Evolutionary conservation across 2,113 vertebrate genomes (phyloP).

Genomic region (Callospermophilus lateralis): DNA sequence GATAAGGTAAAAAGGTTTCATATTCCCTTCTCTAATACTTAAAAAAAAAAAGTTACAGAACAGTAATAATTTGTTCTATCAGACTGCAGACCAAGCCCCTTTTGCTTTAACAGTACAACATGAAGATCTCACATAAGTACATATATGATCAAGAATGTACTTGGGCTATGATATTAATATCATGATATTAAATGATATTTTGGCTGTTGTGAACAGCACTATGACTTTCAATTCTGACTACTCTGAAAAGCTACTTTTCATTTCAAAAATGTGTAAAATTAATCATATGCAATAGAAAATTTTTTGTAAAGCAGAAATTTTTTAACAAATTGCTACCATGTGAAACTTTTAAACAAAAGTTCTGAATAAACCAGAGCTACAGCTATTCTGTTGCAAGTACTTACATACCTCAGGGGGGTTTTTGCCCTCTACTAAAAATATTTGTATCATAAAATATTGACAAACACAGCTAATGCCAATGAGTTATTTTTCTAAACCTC

Average conservation of each 20-base stretch:
- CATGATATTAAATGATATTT: too few relatives aligned
- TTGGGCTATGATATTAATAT: not conserved
- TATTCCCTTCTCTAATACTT: not conserved
- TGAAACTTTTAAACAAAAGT: slow-evolving; percentile 60
- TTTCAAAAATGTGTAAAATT: slow-evolving; percentile 26
- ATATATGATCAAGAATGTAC: not conserved
- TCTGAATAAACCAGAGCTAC: not conserved
- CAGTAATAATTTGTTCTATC: not conserved
- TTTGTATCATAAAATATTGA: slow-evolving; percentile 35
- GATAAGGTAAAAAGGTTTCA: not conserved
- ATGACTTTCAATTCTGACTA: slow-evolving; percentile 3
- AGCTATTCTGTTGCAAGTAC: slow-evolving; percentile 42
- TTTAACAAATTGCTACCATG: slow-evolving; percentile 39
- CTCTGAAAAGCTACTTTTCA: slow-evolving; percentile 36
- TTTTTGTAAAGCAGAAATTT: not conserved
- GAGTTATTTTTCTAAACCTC: slow-evolving; percentile 45
- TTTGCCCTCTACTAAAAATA: not conserved
- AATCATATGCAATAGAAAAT: slow-evolving; percentile 42
- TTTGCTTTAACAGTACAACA: not conserved
- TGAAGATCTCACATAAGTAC: not conserved
- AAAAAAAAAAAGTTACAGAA: slow-evolving; percentile 3
- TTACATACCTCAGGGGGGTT: slow-evolving; percentile 21
- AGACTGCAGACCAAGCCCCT: not conserved
- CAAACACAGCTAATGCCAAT: slow-evolving; percentile 24
- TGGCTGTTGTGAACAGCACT: not conserved